Percentiles rank a stretch among this genome's conserved stretches.
These are phyloP conservation scores for Palythoa heliodiscus DNA, from an alignment of 92 coral and sea anemone species.

Conservation along the genomic window DNA sequence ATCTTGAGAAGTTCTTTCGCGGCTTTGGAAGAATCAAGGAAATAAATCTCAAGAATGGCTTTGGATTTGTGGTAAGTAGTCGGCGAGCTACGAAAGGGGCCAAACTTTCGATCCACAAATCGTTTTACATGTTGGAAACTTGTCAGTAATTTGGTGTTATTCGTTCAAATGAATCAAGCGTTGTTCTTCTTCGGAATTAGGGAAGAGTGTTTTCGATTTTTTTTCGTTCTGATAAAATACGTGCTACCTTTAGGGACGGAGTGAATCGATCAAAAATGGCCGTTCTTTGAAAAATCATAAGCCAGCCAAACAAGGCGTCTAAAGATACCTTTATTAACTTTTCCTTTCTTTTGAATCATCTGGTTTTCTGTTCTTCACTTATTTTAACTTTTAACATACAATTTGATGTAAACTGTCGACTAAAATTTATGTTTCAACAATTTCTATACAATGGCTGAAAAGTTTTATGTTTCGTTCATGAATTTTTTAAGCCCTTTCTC, in stretches of 20 bases:
- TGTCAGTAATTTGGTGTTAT: neutral
- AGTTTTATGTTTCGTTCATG: neutral
- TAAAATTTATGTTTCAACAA: neutral
- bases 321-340: too few species aligned
- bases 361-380: too few species aligned
- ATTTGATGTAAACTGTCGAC: too few species aligned
- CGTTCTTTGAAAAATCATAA: too few species aligned
- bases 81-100: neutral
- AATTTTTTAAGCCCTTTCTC: neutral
- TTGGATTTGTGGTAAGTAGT: conserved; percentile 91
- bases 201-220: neutral
- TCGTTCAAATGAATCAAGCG: neutral
- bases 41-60: conserved; percentile 91
- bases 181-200: neutral
- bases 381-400: too few species aligned
- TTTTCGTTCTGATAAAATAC: neutral
- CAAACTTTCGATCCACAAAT: neutral
- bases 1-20: conserved; percentile 85
- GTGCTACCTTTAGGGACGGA: neutral
- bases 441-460: neutral
- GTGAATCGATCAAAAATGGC: too few species aligned
- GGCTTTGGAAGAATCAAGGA: conserved; percentile 93
- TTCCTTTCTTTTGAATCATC: too few species aligned
- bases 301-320: too few species aligned
- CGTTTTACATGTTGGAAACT: neutral